Evolutionary conservation across 2,797 vertebrate genomes (phyloP).

Genomic region (Dallia pectoralis): DNA sequence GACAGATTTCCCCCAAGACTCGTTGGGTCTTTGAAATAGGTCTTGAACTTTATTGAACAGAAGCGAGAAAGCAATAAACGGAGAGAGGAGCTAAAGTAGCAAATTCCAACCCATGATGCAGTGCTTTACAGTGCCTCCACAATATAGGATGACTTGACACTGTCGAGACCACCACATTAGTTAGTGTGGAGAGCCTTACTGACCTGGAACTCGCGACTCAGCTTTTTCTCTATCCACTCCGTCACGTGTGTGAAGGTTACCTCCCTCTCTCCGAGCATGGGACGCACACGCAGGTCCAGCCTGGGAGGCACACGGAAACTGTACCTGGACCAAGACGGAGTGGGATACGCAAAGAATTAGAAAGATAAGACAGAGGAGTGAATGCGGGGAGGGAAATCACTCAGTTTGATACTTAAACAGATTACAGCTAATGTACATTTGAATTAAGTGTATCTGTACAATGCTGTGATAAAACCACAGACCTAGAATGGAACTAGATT

Average conservation of each 20-base stretch:
- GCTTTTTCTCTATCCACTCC: slow-evolving; percentile 87
- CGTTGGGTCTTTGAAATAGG: too few relatives aligned
- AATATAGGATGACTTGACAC: too few relatives aligned
- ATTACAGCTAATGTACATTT: neutral
- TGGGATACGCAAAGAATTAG: neutral
- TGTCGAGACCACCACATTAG: too few relatives aligned
- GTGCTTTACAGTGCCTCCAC: too few relatives aligned
- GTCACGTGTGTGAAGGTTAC: slow-evolving; percentile 86
- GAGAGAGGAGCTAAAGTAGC: too few relatives aligned
- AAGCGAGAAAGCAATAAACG: too few relatives aligned
- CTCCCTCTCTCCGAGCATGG: slow-evolving; percentile 84
- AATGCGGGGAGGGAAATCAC: neutral
- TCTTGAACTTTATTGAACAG: too few relatives aligned
- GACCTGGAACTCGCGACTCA: slow-evolving; percentile 88
- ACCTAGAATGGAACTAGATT: neutral
- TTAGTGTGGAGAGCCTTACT: slow-evolving; percentile 22
- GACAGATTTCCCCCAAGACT: too few relatives aligned
- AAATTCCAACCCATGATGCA: too few relatives aligned
- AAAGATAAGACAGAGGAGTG: neutral
- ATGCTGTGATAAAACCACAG: neutral
- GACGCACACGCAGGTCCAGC: slow-evolving; percentile 82
- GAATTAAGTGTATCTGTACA: neutral
- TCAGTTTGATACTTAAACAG: neutral
- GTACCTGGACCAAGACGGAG: slow-evolving; percentile 62
- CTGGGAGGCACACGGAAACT: slow-evolving; percentile 81